A percentile compares a stretch with the other conserved stretches of the same genome.
These are phyloP conservation scores for Ianthella basta DNA, from an alignment of 37 sponge, comb jelly and placozoan species.

Conservation along the genomic window DNA sequence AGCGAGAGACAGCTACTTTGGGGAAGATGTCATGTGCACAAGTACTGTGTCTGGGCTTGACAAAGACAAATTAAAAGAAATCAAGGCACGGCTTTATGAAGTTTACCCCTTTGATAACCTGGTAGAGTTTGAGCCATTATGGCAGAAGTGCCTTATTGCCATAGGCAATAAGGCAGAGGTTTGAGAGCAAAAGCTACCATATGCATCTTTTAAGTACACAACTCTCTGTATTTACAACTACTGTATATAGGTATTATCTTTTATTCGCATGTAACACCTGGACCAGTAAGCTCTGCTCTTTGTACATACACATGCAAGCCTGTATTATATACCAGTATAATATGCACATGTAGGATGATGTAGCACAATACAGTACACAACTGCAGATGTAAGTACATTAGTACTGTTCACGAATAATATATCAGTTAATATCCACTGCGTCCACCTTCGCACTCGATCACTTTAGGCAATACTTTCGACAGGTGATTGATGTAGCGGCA, in stretches of 20 bases:
- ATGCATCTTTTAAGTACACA: not conserved
- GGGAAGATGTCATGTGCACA: not conserved
- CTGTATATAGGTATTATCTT: not conserved
- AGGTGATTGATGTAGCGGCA: not conserved
- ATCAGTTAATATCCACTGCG: not conserved
- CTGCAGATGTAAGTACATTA: not conserved
- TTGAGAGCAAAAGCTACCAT: not conserved
- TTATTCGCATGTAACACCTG: not conserved
- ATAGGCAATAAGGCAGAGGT: not conserved
- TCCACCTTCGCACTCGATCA: not conserved
- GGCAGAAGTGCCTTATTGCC: not conserved
- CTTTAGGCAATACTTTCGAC: not conserved
- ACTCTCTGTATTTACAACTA: not conserved
- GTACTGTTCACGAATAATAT: not conserved
- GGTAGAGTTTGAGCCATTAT: not conserved
- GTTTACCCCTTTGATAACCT: not conserved
- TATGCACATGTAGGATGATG: not conserved
- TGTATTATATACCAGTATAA: not conserved
- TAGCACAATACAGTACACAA: not conserved
- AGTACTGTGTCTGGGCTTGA: not conserved
- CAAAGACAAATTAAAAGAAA: constrained; percentile 1
- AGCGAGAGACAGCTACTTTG: not conserved
- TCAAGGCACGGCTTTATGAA: not conserved
- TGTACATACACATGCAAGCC: not conserved
- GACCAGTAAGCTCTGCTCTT: not conserved